A percentile compares a stretch with the other conserved stretches of the same genome.
These are phyloP conservation scores for Plusia festucae DNA, from an alignment of 2,888 invertebrate genomes.

Conservation along the genomic window DNA sequence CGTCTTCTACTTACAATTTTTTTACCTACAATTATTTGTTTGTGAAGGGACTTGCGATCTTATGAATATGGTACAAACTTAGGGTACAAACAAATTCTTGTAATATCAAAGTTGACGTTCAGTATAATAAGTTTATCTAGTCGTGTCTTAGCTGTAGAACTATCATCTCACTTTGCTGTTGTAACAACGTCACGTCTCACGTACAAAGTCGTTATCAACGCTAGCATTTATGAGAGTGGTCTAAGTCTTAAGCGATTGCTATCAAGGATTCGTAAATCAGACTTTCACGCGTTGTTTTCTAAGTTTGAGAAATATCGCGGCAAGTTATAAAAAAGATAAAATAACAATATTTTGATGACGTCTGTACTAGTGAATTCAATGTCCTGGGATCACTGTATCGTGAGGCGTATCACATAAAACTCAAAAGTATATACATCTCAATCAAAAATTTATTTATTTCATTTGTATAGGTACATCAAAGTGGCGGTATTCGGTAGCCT, in stretches of 20 bases:
- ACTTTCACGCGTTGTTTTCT: neutral
- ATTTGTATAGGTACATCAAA: too few relatives aligned
- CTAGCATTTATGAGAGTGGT: constrained; percentile 45
- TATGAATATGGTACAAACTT: constrained; percentile 36
- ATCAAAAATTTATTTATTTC: too few relatives aligned
- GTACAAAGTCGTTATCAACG: constrained; percentile 61
- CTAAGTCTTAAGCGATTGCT: constrained; percentile 44
- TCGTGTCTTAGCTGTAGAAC: constrained; percentile 32
- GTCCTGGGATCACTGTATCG: too few relatives aligned
- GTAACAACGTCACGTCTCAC: constrained; percentile 55
- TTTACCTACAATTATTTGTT: neutral
- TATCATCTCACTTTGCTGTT: constrained; percentile 27
- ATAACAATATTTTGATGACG: neutral
- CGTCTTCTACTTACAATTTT: neutral
- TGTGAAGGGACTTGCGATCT: neutral
- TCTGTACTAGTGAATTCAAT: too few relatives aligned
- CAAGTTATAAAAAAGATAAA: too few relatives aligned
- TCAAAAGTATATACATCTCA: too few relatives aligned
- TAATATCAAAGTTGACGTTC: constrained; percentile 31
- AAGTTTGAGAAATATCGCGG: too few relatives aligned
- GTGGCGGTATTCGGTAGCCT: too few relatives aligned
- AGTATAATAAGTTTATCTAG: constrained; percentile 35
- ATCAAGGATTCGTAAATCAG: neutral
- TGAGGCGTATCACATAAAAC: too few relatives aligned
- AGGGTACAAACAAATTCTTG: too few relatives aligned